These are phyloP conservation scores for Laothoe populi DNA, from an alignment of 2,888 invertebrate species.

Conservation along the genomic window DNA sequence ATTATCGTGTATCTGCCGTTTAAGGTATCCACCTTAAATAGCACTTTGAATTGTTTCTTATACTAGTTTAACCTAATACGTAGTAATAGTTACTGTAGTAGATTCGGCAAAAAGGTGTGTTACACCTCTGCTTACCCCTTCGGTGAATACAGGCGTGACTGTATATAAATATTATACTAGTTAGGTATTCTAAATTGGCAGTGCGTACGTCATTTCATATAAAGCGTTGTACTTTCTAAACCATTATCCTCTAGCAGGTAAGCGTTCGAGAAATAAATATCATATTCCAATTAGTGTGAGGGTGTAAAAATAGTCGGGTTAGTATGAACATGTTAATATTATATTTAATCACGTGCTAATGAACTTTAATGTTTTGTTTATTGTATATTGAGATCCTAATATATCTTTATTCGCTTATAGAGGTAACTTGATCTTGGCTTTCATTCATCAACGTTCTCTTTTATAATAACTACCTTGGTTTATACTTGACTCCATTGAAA, in stretches of 20 bases:
- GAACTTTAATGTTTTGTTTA: background rate
- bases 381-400: background rate
- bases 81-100: too few species aligned
- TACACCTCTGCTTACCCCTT: too few species aligned
- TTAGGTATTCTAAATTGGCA: background rate
- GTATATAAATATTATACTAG: too few species aligned
- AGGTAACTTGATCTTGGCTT: background rate
- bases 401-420: constrained; percentile 1
- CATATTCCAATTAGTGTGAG: constrained; percentile 8
- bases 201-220: background rate
- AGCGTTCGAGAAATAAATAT: background rate
- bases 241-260: background rate
- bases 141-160: too few species aligned
- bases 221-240: background rate
- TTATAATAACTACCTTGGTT: background rate
- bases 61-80: too few species aligned
- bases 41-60: too few species aligned
- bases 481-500: background rate
- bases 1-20: too few species aligned
- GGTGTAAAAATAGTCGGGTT: background rate
- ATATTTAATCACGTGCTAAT: background rate
- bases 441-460: constrained; percentile 9
- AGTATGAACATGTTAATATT: background rate
- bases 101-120: too few species aligned
- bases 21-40: too few species aligned